Evolutionary conservation across 1,140 invertebrate species (phyloP).

Genomic region (Piezodorus guildinii): DNA sequence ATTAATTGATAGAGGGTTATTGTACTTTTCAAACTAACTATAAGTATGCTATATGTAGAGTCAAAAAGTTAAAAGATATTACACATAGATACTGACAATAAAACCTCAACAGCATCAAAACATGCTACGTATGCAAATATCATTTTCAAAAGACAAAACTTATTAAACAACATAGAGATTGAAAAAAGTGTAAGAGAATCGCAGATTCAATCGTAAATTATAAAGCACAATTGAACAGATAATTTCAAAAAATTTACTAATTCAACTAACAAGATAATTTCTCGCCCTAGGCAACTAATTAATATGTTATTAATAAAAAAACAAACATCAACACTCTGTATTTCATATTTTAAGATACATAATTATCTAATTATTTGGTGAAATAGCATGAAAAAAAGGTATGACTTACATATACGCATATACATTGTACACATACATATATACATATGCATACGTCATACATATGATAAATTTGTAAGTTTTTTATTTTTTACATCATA

Average conservation of each 20-base stretch:
- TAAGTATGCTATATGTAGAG: conserved; percentile 1
- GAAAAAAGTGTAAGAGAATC: background rate
- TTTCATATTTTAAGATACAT: too few species aligned
- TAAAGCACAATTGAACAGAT: background rate
- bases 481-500: background rate
- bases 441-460: background rate
- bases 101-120: background rate
- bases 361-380: too few species aligned
- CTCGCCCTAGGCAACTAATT: too few species aligned
- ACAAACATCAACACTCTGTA: too few species aligned
- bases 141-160: conserved; percentile 3
- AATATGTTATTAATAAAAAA: too few species aligned
- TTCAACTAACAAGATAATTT: background rate
- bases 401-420: too few species aligned
- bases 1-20: conserved; percentile 14
- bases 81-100: background rate
- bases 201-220: background rate
- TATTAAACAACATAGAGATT: background rate
- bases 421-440: background rate
- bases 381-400: too few species aligned
- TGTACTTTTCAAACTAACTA: conserved; percentile 15
- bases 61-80: conserved; percentile 1
- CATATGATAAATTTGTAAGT: background rate
- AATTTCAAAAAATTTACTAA: background rate
- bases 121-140: background rate